Evolutionary conservation across 2,113 vertebrate species (phyloP).

Genomic region (Falcunculus frontatus): DNA sequence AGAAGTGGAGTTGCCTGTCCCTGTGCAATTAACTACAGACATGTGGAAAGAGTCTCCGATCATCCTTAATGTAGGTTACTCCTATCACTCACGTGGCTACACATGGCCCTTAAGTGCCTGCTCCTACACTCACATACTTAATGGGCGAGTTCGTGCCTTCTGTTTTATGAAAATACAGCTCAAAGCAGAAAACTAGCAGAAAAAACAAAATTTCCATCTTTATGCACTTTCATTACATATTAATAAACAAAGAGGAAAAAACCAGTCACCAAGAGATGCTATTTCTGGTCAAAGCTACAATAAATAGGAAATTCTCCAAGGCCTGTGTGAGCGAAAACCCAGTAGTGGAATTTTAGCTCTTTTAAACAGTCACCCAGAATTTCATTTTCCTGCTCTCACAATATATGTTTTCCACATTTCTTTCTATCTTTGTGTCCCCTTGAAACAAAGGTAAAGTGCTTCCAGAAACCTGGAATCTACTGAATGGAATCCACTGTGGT

Average conservation of each 20-base stretch:
- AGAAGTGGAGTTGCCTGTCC: neutral
- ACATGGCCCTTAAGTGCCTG: neutral
- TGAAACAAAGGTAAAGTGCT: neutral
- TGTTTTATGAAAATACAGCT: neutral
- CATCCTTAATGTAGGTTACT: neutral
- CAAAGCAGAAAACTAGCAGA: neutral
- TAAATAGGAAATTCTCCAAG: neutral
- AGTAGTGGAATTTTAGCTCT: neutral
- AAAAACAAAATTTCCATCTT: neutral
- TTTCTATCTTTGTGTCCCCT: neutral
- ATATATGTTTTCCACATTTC: neutral
- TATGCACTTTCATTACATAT: neutral
- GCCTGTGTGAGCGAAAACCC: neutral
- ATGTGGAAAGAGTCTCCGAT: neutral
- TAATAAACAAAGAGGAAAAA: neutral
- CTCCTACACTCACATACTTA: neutral
- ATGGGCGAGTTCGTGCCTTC: neutral
- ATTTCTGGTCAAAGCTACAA: neutral
- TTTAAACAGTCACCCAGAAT: neutral
- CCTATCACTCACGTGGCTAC: neutral
- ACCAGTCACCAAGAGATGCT: neutral
- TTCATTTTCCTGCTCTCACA: neutral
- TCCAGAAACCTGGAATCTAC: neutral
- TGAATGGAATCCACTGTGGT: neutral
- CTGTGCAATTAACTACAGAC: neutral